Evolutionary conservation across 2,113 vertebrate genomes (phyloP).

Genomic region (Psilopogon haemacephalus): DNA sequence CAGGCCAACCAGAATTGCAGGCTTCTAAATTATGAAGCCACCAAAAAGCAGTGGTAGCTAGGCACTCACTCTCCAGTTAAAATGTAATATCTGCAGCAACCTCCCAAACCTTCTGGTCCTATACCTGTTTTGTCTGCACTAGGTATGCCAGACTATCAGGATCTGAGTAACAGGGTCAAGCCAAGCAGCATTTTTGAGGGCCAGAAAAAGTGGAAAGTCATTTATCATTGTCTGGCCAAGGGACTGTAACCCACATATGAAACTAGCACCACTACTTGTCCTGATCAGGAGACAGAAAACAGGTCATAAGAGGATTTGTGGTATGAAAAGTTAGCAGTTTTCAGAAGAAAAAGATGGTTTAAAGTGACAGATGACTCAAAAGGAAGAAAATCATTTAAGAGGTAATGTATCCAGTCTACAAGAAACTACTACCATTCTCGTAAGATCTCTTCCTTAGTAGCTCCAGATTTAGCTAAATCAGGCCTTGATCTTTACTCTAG

Average conservation of each 20-base stretch:
- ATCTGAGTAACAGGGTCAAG: background rate
- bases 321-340: background rate
- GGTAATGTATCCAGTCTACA: background rate
- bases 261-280: background rate
- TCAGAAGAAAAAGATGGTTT: background rate
- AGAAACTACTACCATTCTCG: background rate
- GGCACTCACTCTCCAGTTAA: background rate
- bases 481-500: background rate
- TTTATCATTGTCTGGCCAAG: background rate
- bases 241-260: background rate
- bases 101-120: rapidly evolving
- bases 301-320: background rate
- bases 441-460: background rate
- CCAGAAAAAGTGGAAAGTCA: background rate
- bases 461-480: background rate
- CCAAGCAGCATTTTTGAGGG: background rate
- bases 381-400: background rate
- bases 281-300: background rate
- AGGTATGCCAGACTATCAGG: background rate
- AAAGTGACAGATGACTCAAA: background rate
- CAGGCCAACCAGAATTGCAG: background rate
- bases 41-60: background rate
- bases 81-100: background rate
- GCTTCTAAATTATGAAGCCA: background rate
- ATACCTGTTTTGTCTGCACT: background rate